Evolutionary conservation across 2,113 vertebrate species (phyloP).

Genomic region (Chaetops frenatus): DNA sequence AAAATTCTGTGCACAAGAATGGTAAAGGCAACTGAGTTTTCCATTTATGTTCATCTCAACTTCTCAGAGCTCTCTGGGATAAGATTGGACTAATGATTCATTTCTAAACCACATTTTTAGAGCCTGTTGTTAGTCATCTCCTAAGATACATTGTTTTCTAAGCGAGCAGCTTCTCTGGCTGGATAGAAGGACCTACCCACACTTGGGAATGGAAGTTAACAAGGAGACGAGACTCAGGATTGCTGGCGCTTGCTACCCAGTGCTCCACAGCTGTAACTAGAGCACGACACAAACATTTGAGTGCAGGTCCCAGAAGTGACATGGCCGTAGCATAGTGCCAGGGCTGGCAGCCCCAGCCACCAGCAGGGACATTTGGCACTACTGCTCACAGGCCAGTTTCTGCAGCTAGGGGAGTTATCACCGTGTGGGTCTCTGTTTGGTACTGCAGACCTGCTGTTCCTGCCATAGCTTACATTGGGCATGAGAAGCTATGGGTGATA

Average conservation of each 20-base stretch:
- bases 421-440: fast-evolving
- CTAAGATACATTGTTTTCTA: neutral
- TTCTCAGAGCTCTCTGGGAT: neutral
- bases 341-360: neutral
- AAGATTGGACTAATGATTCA: neutral
- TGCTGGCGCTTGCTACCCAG: neutral
- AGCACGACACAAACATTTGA: fast-evolving
- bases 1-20: neutral
- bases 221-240: fast-evolving
- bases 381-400: neutral
- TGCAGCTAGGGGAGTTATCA: neutral
- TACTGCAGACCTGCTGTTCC: neutral
- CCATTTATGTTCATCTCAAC: constrained; percentile 49
- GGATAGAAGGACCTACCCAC: neutral
- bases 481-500: neutral
- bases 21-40: neutral
- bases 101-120: neutral
- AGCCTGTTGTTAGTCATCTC: neutral
- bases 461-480: neutral
- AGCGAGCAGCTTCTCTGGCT: neutral
- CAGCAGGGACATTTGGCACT: neutral
- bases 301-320: neutral
- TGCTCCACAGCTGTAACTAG: neutral
- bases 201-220: neutral
- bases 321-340: neutral